Conservation (phyloP, 2,113 vertebrate genomes). For the Gymnorhina tibicen region DNA sequence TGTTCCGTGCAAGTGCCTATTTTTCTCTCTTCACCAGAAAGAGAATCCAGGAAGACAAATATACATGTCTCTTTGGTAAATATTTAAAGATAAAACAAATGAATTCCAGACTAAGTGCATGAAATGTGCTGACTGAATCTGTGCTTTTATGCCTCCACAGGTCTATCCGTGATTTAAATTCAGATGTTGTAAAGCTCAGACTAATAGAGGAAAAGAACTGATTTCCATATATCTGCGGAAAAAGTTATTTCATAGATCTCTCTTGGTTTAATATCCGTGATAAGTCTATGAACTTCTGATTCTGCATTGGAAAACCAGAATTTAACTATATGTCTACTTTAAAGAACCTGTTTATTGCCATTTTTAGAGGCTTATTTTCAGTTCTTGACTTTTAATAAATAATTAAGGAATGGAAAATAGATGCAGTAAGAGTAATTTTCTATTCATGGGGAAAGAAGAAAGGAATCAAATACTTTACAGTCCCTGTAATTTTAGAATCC, state of each 20-base stretch:
- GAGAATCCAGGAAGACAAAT: background rate
- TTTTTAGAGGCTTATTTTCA: background rate
- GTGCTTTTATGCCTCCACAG: background rate
- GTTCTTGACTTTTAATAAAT: slow-evolving; percentile 4
- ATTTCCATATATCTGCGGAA: background rate
- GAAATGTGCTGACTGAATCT: background rate
- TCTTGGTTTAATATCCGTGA: background rate
- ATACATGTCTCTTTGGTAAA: background rate
- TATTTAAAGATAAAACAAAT: slow-evolving; percentile 30
- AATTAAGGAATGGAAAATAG: slow-evolving; percentile 4
- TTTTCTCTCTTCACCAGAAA: background rate
- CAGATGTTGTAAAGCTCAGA: background rate
- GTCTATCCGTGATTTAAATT: background rate
- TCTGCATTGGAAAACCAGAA: background rate
- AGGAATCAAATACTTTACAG: background rate
- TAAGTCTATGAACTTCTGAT: background rate
- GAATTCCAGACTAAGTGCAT: background rate
- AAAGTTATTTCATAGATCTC: background rate
- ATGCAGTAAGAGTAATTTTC: background rate
- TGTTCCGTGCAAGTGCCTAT: background rate
- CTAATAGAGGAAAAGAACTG: background rate
- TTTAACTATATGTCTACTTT: background rate
- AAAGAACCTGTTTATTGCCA: background rate
- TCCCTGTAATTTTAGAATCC: background rate
- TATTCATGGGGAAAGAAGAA: background rate